phyloP scores from a whole-genome alignment of 2,113 vertebrate genomes.

The Bos indicus region DNA sequence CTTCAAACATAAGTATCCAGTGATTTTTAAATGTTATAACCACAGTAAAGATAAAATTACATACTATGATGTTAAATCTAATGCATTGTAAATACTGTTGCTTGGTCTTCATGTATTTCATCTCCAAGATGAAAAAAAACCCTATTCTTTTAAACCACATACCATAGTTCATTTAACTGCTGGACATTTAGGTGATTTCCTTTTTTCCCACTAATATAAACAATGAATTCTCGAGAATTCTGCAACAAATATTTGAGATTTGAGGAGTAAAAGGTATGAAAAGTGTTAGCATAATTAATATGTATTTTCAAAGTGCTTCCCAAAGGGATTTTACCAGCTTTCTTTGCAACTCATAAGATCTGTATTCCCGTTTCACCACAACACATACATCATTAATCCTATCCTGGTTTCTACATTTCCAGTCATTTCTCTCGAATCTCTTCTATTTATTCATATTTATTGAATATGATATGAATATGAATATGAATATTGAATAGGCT shows the following conservation, averaged over 20 bases:
- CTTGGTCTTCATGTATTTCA: not conserved
- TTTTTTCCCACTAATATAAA: not conserved
- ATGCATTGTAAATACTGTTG: not conserved
- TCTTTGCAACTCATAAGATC: not conserved
- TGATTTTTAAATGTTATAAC: not conserved
- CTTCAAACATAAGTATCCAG: not conserved
- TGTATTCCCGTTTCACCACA: not conserved
- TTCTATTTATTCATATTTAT: not conserved
- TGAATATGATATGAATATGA: too few species aligned
- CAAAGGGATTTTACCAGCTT: not conserved
- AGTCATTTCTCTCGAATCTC: not conserved
- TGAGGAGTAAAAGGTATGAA: not conserved
- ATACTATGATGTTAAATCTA: not conserved
- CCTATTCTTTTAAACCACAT: not conserved
- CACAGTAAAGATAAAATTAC: not conserved
- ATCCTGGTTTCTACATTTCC: not conserved
- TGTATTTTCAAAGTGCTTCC: not conserved
- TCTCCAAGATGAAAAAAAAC: not conserved
- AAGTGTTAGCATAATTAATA: not conserved
- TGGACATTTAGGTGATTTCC: not conserved
- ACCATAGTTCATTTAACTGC: not conserved
- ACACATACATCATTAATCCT: not conserved
- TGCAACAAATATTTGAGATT: not conserved
- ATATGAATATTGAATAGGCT: too few species aligned
- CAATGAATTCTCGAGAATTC: not conserved